Evolutionary conservation across 2,888 invertebrate species (phyloP).

Genomic region (Athalia circularis): DNA sequence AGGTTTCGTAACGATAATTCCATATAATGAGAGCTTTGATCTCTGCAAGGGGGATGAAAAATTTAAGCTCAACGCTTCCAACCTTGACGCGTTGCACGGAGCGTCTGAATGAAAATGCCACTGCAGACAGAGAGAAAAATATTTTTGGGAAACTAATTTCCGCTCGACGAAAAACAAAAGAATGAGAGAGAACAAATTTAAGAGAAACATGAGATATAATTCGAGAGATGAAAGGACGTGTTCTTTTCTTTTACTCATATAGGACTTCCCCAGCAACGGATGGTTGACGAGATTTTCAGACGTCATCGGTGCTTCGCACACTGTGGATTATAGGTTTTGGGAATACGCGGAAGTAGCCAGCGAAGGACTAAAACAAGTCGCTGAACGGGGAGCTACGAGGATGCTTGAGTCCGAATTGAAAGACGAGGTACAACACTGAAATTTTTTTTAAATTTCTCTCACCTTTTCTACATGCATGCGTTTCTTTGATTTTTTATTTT

Average conservation of each 20-base stretch:
- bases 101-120: too few relatives aligned
- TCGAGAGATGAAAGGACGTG: background rate
- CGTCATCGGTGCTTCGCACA: conserved; percentile 96
- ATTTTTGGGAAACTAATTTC: too few relatives aligned
- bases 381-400: conserved; percentile 93
- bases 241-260: conserved; percentile 20
- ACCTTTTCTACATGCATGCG: background rate
- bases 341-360: conserved; percentile 90
- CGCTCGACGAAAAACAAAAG: too few relatives aligned
- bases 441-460: background rate
- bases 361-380: conserved; percentile 91
- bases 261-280: conserved; percentile 91
- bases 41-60: too few relatives aligned
- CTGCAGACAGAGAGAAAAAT: too few relatives aligned
- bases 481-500: conserved; percentile 16
- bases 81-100: too few relatives aligned
- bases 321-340: conserved; percentile 93
- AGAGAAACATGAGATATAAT: too few relatives aligned
- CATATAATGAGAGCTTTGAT: too few relatives aligned
- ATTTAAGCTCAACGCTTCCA: background rate
- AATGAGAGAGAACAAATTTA: too few relatives aligned
- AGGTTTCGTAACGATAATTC: background rate
- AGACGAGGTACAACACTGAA: conserved; percentile 78
- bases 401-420: conserved; percentile 93
- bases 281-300: conserved; percentile 98